A percentile compares a stretch with the other conserved stretches of the same genome.
Conservation (phyloP, 2,888 invertebrate species). For the Phalera bucephala region DNA sequence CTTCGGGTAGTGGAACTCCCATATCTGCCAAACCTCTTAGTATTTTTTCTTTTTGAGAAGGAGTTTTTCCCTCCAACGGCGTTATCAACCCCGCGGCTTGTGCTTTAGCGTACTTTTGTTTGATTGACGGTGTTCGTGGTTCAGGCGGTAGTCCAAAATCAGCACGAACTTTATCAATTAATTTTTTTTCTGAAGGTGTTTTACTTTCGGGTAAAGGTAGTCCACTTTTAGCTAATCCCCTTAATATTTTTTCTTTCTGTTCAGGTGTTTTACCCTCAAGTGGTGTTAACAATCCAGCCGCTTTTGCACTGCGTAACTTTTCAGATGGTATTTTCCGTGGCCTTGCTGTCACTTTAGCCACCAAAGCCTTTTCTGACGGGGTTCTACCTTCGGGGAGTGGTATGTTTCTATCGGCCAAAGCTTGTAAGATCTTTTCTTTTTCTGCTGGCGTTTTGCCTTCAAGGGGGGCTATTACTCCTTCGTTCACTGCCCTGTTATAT, state of each 20-base stretch:
- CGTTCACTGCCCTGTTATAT: conserved; percentile 7
- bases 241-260: conserved; percentile 7
- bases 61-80: conserved; percentile 42
- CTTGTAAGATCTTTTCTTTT: conserved; percentile 8
- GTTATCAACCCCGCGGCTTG: conserved; percentile 33
- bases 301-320: conserved; percentile 24
- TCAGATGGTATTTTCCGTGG: conserved; percentile 9
- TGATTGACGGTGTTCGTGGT: conserved; percentile 31
- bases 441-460: conserved; percentile 8
- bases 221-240: conserved; percentile 6
- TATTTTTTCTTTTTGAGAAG: conserved; percentile 18
- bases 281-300: conserved; percentile 11
- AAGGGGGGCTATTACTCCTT: conserved; percentile 10
- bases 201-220: conserved; percentile 10
- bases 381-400: conserved; percentile 16
- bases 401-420: conserved; percentile 2
- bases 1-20: conserved; percentile 15
- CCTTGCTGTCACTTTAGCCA: conserved; percentile 11
- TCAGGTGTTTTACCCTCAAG: conserved; percentile 4
- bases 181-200: neutral
- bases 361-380: conserved; percentile 10
- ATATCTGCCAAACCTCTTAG: conserved; percentile 7
- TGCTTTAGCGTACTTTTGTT: conserved; percentile 34
- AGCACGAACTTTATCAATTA: neutral
- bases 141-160: conserved; percentile 25